Percentiles rank a stretch among this genome's conserved stretches.
These are phyloP conservation scores for Tridacna crocea DNA, from an alignment of 2,888 invertebrate species.

Conservation along the genomic window DNA sequence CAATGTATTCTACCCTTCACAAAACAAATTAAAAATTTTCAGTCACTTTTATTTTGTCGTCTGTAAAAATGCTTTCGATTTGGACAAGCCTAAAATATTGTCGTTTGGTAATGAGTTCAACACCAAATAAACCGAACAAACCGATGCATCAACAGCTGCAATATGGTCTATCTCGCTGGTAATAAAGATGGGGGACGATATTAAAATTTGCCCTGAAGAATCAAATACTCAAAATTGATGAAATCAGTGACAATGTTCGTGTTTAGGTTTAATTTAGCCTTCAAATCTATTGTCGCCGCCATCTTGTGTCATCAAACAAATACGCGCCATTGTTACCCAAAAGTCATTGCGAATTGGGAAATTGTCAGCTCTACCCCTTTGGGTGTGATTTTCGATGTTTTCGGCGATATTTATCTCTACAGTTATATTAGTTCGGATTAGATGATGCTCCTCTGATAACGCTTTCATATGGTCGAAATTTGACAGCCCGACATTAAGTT, in stretches of 20 bases:
- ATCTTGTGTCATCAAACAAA: conserved; percentile 17
- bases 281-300: conserved; percentile 15
- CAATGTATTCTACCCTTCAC: too few relatives aligned
- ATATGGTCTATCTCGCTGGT: too few relatives aligned
- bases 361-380: conserved; percentile 55
- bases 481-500: conserved; percentile 27
- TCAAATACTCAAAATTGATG: conserved; percentile 1
- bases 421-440: conserved; percentile 35
- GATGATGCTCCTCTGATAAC: conserved; percentile 21
- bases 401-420: conserved; percentile 40
- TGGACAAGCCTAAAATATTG: too few relatives aligned
- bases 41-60: too few relatives aligned
- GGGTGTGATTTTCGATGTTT: conserved; percentile 42
- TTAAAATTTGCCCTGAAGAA: neutral
- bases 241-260: conserved; percentile 20
- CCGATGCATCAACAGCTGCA: too few relatives aligned
- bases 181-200: too few relatives aligned
- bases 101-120: too few relatives aligned
- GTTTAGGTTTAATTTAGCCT: conserved; percentile 10
- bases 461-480: conserved; percentile 18
- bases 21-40: too few relatives aligned
- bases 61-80: too few relatives aligned
- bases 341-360: conserved; percentile 22
- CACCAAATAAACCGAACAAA: too few relatives aligned
- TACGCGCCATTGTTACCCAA: conserved; percentile 1